phyloP scores from a whole-genome alignment of 2,113 vertebrate species.

The Turnix velox region DNA sequence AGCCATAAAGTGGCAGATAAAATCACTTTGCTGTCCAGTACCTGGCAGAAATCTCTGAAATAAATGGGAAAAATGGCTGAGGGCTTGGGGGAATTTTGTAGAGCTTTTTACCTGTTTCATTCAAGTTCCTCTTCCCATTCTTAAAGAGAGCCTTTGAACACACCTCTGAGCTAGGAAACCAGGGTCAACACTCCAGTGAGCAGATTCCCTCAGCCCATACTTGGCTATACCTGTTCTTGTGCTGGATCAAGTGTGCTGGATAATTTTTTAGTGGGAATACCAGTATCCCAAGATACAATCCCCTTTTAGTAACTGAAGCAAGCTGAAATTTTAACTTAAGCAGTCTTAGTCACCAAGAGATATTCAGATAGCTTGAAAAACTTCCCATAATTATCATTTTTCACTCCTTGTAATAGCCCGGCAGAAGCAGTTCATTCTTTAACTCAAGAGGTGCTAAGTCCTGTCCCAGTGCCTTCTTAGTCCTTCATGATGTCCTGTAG shows the following conservation, averaged over 20 bases:
- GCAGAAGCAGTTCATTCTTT: neutral
- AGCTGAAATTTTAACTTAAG: neutral
- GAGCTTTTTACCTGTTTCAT: neutral
- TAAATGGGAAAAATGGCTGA: neutral
- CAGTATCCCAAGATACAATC: neutral
- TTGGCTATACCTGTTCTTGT: neutral
- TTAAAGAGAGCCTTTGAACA: neutral
- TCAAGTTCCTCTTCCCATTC: neutral
- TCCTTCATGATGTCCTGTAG: neutral
- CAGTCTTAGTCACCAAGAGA: neutral
- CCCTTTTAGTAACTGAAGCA: neutral
- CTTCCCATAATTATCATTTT: neutral
- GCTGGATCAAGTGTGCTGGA: fast-evolving
- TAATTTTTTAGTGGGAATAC: neutral
- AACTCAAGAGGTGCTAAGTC: neutral
- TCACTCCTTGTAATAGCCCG: neutral
- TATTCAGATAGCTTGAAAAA: neutral
- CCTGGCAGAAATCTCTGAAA: neutral
- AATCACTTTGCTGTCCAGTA: neutral
- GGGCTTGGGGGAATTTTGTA: neutral
- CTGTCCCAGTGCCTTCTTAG: neutral
- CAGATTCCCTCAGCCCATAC: neutral
- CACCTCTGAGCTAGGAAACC: neutral
- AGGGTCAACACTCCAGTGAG: neutral
- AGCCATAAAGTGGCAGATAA: neutral